Percentiles rank a stretch among this genome's conserved stretches.
phyloP scores from a whole-genome alignment of 2,888 invertebrate species.

The Perithous albicinctus region DNA sequence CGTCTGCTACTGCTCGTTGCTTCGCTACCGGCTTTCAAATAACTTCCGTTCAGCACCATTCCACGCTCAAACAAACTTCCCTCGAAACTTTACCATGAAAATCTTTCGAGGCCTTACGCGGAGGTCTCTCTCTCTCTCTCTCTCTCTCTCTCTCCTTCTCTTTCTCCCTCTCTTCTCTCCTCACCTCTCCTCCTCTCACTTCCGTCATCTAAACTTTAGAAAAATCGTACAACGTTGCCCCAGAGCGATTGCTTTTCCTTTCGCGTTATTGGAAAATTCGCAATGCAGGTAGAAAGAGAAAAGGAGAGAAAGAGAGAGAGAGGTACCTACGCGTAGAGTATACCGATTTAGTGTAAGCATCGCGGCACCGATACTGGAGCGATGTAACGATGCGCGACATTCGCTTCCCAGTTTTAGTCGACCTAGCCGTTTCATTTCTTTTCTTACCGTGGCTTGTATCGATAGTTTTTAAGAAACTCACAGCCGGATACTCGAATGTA shows the following conservation, averaged over 20 bases:
- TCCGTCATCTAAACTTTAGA: constrained; percentile 61
- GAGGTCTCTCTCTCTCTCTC: background rate
- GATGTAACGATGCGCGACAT: background rate
- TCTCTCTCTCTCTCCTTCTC: background rate
- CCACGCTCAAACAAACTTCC: constrained; percentile 62
- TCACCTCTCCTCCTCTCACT: background rate
- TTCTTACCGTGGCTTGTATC: background rate
- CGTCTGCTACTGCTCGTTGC: constrained; percentile 29
- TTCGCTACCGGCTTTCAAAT: constrained; percentile 65
- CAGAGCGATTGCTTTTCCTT: constrained; percentile 66
- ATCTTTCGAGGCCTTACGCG: constrained; percentile 67
- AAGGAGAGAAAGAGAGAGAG: constrained; percentile 7
- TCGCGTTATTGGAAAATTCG: constrained; percentile 67
- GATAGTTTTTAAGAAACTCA: background rate
- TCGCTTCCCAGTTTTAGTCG: constrained; percentile 20
- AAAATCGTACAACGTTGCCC: constrained; percentile 53
- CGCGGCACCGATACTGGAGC: constrained; percentile 20
- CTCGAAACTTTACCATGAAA: constrained; percentile 68
- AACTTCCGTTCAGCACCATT: constrained; percentile 60
- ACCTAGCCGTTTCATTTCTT: constrained; percentile 19
- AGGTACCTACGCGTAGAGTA: constrained; percentile 23
- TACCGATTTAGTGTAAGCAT: constrained; percentile 21
- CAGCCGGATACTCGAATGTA: background rate
- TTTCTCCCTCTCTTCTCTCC: background rate
- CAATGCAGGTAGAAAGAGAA: constrained; percentile 35